phyloP scores from a whole-genome alignment of 2,113 vertebrate genomes.

The Scartelaos histophorus region DNA sequence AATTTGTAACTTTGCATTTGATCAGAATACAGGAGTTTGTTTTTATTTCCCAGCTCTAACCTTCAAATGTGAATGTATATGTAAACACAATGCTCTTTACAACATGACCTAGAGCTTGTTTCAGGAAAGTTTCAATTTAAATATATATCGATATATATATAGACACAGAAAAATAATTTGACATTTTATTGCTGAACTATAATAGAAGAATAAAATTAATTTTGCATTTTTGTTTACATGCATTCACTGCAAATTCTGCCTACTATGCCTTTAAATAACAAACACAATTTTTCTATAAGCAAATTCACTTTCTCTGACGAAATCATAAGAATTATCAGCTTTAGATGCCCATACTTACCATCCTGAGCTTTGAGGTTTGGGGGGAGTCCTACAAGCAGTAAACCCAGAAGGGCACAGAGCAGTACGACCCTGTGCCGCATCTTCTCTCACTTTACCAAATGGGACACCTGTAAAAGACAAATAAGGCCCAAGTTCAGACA shows the following conservation, averaged over 20 bases:
- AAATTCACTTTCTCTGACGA: background rate
- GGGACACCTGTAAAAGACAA: constrained; percentile 50
- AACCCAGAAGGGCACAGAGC: constrained; percentile 67
- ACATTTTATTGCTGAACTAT: background rate
- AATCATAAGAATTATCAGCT: background rate
- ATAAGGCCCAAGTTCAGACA: background rate
- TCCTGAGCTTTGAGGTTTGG: constrained; percentile 75
- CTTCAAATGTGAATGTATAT: background rate
- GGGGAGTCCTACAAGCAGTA: constrained; percentile 77
- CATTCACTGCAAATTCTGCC: background rate
- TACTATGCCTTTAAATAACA: constrained; percentile 3
- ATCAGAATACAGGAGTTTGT: background rate
- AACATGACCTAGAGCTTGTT: background rate
- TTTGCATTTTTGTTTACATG: background rate
- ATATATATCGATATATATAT: background rate
- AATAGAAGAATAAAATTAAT: background rate
- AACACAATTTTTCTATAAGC: background rate
- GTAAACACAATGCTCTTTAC: background rate
- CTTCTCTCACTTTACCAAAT: constrained; percentile 63
- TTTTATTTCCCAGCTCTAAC: background rate
- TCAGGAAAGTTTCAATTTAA: background rate
- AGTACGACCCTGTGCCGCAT: constrained; percentile 80
- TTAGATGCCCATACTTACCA: constrained; percentile 63
- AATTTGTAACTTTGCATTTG: background rate
- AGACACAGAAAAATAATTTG: background rate